phyloP scores from a whole-genome alignment of 92 coral and sea anemone species.

The Phenganax stokvisi region DNA sequence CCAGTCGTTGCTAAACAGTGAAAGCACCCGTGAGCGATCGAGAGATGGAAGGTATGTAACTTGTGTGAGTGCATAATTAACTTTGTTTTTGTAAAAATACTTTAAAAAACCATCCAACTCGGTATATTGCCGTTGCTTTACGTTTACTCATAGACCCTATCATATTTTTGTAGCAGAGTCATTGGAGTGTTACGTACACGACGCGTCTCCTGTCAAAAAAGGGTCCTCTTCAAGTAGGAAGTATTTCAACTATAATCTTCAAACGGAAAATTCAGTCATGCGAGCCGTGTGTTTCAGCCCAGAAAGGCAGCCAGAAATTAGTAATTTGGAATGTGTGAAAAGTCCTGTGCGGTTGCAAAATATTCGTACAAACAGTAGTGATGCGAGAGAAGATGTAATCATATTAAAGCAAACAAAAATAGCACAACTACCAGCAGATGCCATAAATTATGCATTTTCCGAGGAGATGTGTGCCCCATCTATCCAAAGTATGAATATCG shows the following conservation, averaged over 20 bases:
- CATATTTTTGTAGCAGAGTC: not conserved
- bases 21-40: not conserved
- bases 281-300: conserved; percentile 14
- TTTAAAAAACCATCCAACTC: no score
- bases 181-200: not conserved
- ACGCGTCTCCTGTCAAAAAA: not conserved
- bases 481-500: not conserved
- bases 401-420: conserved; percentile 15
- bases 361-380: not conserved
- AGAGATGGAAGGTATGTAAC: not conserved
- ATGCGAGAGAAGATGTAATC: conserved; percentile 5
- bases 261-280: not conserved
- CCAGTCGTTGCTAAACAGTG: not conserved
- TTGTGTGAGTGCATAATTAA: not conserved
- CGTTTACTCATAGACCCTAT: no score
- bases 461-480: not conserved
- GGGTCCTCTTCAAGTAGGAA: not conserved
- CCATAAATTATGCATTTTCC: not conserved
- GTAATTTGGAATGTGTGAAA: not conserved
- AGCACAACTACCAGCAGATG: not conserved
- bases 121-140: no score
- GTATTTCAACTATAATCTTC: not conserved
- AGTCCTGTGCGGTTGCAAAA: not conserved
- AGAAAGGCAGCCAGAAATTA: conserved; percentile 1
- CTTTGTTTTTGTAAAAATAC: not conserved